A percentile compares a stretch with the other conserved stretches of the same genome.
These are phyloP conservation scores for Lacerta viridis DNA, from an alignment of 2,797 vertebrate genomes.

Conservation along the genomic window DNA sequence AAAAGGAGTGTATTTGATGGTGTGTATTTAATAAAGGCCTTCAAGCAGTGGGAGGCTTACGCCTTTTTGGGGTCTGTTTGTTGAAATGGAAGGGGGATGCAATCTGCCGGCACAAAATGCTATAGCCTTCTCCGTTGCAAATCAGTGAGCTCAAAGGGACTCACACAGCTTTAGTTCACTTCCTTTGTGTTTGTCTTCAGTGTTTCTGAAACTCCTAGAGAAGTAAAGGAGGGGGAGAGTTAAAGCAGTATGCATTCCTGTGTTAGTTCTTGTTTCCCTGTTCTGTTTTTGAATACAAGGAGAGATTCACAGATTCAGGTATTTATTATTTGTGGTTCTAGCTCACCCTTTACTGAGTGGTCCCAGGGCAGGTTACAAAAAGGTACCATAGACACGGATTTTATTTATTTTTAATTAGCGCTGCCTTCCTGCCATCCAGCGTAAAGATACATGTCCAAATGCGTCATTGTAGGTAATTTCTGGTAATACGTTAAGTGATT, in stretches of 20 bases:
- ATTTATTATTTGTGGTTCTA: neutral
- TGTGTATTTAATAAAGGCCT: conserved; percentile 14
- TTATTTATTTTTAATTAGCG: neutral
- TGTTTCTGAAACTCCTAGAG: neutral
- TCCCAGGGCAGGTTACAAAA: too few species aligned
- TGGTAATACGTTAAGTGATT: neutral
- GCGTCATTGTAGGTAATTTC: neutral
- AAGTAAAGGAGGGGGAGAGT: neutral
- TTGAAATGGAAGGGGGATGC: neutral
- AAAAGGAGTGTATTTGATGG: conserved; percentile 10
- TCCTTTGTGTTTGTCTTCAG: neutral
- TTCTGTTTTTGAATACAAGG: neutral
- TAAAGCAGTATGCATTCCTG: neutral
- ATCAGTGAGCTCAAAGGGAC: neutral
- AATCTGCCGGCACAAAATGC: neutral
- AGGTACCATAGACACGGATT: neutral
- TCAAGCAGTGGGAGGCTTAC: neutral
- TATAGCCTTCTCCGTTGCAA: neutral
- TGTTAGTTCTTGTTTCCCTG: neutral
- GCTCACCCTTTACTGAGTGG: too few species aligned
- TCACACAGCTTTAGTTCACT: neutral
- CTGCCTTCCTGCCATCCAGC: neutral
- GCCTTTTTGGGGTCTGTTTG: neutral
- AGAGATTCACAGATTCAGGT: neutral
- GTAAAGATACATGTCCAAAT: neutral